Percentiles rank a stretch among this genome's conserved stretches.
These are phyloP conservation scores for Lagorchestes hirsutus DNA, from an alignment of 2,797 vertebrate genomes.

Conservation along the genomic window DNA sequence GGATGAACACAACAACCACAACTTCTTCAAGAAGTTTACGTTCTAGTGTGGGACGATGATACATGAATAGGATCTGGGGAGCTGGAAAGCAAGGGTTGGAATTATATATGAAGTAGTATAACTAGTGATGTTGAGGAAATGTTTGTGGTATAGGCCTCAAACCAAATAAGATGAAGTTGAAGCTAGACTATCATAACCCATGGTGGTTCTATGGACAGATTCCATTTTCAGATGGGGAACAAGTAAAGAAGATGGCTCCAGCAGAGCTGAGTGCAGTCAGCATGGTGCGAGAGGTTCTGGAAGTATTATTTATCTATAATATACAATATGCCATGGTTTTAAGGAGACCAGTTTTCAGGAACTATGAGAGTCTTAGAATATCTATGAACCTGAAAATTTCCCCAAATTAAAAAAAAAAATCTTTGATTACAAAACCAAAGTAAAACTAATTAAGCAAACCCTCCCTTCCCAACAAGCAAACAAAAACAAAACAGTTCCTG, in stretches of 20 bases:
- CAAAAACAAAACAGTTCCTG: neutral
- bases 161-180: neutral
- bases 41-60: neutral
- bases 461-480: neutral
- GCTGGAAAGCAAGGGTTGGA: neutral
- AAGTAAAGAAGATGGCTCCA: neutral
- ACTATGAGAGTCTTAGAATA: neutral
- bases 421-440: neutral
- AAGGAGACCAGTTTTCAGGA: neutral
- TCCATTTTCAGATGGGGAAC: neutral
- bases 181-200: neutral
- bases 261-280: neutral
- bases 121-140: neutral
- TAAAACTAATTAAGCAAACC: neutral
- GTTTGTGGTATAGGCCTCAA: neutral
- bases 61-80: neutral
- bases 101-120: neutral
- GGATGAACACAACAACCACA: too few relatives aligned
- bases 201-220: neutral
- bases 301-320: neutral
- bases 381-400: conserved; percentile 24
- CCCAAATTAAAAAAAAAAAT: neutral
- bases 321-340: neutral
- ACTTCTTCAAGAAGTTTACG: neutral
- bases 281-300: neutral